phyloP scores from a whole-genome alignment of 2,888 invertebrate species.

The Crocallis elinguaria region DNA sequence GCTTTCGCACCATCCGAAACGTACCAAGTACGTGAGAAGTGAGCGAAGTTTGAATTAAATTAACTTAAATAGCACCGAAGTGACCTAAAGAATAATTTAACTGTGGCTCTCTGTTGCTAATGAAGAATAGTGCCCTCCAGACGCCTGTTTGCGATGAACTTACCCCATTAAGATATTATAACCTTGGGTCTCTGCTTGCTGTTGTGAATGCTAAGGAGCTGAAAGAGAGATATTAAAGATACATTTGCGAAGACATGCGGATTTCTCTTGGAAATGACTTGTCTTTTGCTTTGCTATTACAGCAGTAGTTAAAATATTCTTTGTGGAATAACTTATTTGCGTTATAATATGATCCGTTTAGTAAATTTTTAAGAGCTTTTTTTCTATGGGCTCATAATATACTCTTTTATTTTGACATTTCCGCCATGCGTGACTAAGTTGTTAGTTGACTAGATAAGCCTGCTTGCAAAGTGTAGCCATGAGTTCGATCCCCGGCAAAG shows the following conservation, averaged over 20 bases:
- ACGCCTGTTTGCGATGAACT: conserved; percentile 76
- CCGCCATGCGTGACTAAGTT: too few species aligned
- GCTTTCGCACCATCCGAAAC: conserved; percentile 50
- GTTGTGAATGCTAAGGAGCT: conserved; percentile 48
- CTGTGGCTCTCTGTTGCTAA: conserved; percentile 70
- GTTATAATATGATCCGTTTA: too few species aligned
- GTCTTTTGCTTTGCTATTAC: background rate
- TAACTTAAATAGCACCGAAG: conserved; percentile 79
- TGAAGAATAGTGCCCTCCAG: conserved; percentile 79
- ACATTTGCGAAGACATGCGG: conserved; percentile 32
- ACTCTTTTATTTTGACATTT: too few species aligned
- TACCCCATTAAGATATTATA: conserved; percentile 80
- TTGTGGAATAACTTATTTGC: background rate
- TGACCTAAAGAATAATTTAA: conserved; percentile 82
- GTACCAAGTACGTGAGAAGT: conserved; percentile 65
- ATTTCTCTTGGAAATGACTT: background rate
- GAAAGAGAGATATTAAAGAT: conserved; percentile 20
- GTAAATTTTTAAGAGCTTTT: too few species aligned
- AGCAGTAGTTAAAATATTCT: background rate
- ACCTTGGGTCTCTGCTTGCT: conserved; percentile 58
- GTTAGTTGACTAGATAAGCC: too few species aligned
- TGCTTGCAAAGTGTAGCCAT: too few species aligned
- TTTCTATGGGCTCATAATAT: too few species aligned
- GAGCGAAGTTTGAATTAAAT: conserved; percentile 77
- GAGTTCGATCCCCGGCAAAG: too few species aligned